Evolutionary conservation across 2,113 vertebrate genomes (phyloP).

Genomic region (Camelus dromedarius): DNA sequence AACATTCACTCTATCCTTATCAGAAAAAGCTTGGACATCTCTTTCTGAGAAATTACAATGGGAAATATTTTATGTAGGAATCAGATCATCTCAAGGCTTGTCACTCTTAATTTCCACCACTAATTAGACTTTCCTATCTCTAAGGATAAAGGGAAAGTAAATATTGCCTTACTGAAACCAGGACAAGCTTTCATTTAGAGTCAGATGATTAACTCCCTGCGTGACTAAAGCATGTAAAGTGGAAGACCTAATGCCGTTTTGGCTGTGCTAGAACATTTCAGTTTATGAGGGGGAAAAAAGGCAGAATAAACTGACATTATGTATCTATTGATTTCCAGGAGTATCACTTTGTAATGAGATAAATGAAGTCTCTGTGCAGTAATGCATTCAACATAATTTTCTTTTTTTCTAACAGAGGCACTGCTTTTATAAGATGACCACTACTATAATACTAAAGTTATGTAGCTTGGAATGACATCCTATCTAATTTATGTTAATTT

Average conservation of each 20-base stretch:
- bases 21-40: background rate
- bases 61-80: constrained; percentile 45
- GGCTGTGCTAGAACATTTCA: constrained; percentile 55
- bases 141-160: constrained; percentile 76
- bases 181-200: constrained; percentile 69
- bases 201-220: constrained; percentile 74
- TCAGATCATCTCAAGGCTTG: constrained; percentile 34
- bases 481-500: constrained; percentile 59
- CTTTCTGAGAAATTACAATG: constrained; percentile 46
- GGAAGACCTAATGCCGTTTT: constrained; percentile 69
- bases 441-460: constrained; percentile 18
- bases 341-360: background rate
- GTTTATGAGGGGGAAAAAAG: constrained; percentile 28
- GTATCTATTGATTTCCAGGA: constrained; percentile 42
- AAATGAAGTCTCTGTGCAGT: constrained; percentile 10
- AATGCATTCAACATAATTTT: constrained; percentile 49
- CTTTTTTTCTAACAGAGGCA: background rate
- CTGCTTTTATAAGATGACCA: constrained; percentile 28
- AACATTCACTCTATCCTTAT: background rate
- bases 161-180: constrained; percentile 63
- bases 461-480: constrained; percentile 19
- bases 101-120: constrained; percentile 62
- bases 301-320: constrained; percentile 45
- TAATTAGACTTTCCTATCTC: constrained; percentile 62
- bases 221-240: constrained; percentile 75